Percentiles rank a stretch among this genome's conserved stretches.
These are phyloP conservation scores for Drosophila algonquin DNA, from an alignment of 2,888 invertebrate genomes.

Conservation along the genomic window DNA sequence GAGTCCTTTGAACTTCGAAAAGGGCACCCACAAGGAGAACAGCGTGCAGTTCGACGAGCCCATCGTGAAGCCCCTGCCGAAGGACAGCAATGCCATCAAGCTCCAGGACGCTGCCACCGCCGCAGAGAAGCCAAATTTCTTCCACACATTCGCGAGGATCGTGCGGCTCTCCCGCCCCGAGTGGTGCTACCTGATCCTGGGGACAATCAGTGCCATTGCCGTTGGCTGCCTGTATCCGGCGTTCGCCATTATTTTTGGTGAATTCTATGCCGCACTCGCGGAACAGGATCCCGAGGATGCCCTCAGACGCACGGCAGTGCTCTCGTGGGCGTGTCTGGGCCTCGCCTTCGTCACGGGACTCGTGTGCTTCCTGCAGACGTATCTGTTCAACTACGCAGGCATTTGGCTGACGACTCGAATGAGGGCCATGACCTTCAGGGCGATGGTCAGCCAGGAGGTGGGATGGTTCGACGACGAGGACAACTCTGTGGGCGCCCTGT, in stretches of 20 bases:
- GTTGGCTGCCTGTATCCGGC: slow-evolving; percentile 90
- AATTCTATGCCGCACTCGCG: slow-evolving; percentile 90
- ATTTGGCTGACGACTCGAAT: slow-evolving; percentile 89
- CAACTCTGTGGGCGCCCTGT: slow-evolving; percentile 89
- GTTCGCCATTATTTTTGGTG: slow-evolving; percentile 91
- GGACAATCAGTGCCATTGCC: slow-evolving; percentile 87
- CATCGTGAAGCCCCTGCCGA: slow-evolving; percentile 46
- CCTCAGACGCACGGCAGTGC: slow-evolving; percentile 85
- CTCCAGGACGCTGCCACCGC: slow-evolving; percentile 25
- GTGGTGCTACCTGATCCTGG: slow-evolving; percentile 87
- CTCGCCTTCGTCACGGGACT: slow-evolving; percentile 88
- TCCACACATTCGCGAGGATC: slow-evolving; percentile 85
- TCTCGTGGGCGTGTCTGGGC: slow-evolving; percentile 87
- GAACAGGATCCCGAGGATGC: slow-evolving; percentile 86
- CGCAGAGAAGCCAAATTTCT: slow-evolving; percentile 80
- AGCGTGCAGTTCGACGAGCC: slow-evolving; percentile 76
- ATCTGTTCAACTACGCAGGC: slow-evolving; percentile 91
- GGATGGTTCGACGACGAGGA: slow-evolving; percentile 89
- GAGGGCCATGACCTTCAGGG: slow-evolving; percentile 85
- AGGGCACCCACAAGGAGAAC: slow-evolving; percentile 77
- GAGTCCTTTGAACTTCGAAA: slow-evolving; percentile 80
- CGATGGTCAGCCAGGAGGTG: slow-evolving; percentile 90
- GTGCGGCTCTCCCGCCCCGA: slow-evolving; percentile 88
- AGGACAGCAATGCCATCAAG: slow-evolving; percentile 52
- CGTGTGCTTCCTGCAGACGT: slow-evolving; percentile 89